phyloP scores from a whole-genome alignment of 2,113 vertebrate genomes.

The Trochalopteron elliotii region DNA sequence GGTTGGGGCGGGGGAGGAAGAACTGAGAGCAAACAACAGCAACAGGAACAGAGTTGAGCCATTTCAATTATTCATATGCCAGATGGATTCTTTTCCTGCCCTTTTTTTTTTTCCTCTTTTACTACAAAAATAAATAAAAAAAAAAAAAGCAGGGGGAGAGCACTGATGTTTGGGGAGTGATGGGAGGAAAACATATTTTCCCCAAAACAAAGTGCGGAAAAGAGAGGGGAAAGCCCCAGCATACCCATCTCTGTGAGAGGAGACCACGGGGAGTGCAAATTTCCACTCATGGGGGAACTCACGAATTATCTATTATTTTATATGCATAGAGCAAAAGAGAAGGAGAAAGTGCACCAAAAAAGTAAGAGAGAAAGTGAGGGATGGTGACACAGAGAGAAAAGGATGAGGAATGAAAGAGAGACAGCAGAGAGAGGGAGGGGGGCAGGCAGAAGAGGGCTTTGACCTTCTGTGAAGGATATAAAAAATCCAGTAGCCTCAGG shows the following conservation, averaged over 20 bases:
- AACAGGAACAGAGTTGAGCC: slow-evolving; percentile 99
- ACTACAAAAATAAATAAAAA: slow-evolving; percentile 60
- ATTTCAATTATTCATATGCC: slow-evolving; percentile 99
- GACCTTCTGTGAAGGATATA: slow-evolving; percentile 99
- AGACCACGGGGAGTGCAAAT: not conserved
- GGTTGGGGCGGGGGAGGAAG: slow-evolving; percentile 72
- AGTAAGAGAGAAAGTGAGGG: not conserved
- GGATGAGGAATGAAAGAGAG: not conserved
- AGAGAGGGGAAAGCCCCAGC: slow-evolving; percentile 28
- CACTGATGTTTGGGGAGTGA: slow-evolving; percentile 42
- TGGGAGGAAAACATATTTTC: slow-evolving; percentile 60
- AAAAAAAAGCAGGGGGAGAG: not conserved
- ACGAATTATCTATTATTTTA: slow-evolving; percentile 16
- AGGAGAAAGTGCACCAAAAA: not conserved
- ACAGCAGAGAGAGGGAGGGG: slow-evolving; percentile 47
- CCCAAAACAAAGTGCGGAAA: slow-evolving; percentile 72
- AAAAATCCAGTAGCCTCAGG: slow-evolving; percentile 91
- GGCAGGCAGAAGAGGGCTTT: slow-evolving; percentile 78
- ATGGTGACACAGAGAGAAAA: slow-evolving; percentile 35
- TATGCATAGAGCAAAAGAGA: not conserved
- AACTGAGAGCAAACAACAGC: slow-evolving; percentile 89
- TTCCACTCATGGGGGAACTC: not conserved
- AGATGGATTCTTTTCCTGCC: slow-evolving; percentile 97
- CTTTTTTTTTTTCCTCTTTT: slow-evolving; percentile 66
- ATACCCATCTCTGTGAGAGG: slow-evolving; percentile 39